Evolutionary conservation across 2,888 invertebrate genomes (phyloP).

Genomic region (Dynastes tityus): DNA sequence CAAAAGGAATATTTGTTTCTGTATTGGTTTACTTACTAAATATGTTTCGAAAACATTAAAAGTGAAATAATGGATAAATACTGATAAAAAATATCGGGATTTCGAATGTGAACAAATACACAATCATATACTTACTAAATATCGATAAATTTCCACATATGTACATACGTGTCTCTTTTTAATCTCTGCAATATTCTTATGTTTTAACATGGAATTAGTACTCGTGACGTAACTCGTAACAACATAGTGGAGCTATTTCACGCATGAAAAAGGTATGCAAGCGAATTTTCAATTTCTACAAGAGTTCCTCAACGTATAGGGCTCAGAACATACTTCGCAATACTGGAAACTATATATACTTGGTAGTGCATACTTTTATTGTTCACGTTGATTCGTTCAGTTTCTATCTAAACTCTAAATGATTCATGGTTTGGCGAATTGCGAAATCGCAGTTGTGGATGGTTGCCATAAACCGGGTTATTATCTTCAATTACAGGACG

Average conservation of each 20-base stretch:
- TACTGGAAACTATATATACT: not conserved
- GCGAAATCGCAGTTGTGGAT: conserved; percentile 2
- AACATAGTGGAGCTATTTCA: not conserved
- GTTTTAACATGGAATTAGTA: too few species aligned
- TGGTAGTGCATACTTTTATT: not conserved
- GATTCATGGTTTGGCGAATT: not conserved
- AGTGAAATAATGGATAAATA: not conserved
- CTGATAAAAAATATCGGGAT: not conserved
- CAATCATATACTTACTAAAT: not conserved
- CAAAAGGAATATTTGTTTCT: too few species aligned
- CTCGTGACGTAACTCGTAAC: too few species aligned
- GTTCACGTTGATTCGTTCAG: too few species aligned
- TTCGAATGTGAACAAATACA: not conserved
- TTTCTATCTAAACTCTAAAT: not conserved
- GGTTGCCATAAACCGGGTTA: not conserved
- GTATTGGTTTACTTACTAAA: too few species aligned
- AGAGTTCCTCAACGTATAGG: not conserved
- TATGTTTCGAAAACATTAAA: not conserved
- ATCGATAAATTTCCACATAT: not conserved
- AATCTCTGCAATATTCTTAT: too few species aligned
- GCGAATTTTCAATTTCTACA: not conserved
- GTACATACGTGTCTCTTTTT: too few species aligned
- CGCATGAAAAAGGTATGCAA: not conserved
- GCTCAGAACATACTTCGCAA: not conserved
- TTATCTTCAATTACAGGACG: not conserved